A percentile compares a stretch with the other conserved stretches of the same genome.
phyloP scores from a whole-genome alignment of 2,113 vertebrate genomes.

The Myrmecophaga tridactyla region DNA sequence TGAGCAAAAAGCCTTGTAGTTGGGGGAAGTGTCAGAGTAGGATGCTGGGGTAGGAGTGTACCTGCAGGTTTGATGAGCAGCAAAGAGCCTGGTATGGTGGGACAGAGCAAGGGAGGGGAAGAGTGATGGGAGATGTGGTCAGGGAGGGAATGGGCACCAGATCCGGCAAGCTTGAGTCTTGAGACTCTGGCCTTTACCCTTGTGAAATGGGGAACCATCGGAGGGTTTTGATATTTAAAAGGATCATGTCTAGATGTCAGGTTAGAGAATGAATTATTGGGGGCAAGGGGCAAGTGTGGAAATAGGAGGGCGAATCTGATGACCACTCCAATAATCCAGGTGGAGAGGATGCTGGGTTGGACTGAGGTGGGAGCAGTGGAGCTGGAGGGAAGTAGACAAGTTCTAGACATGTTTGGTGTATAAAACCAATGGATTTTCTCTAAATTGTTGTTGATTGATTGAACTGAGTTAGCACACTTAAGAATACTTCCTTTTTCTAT shows the following conservation, averaged over 20 bases:
- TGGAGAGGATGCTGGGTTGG: background rate
- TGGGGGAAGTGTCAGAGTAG: background rate
- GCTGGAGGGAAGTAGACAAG: background rate
- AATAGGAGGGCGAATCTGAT: background rate
- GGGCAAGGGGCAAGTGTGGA: background rate
- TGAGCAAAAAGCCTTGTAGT: background rate
- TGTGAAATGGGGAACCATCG: background rate
- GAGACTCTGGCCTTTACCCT: background rate
- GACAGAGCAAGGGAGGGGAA: background rate
- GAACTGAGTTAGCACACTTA: background rate
- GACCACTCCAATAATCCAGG: background rate
- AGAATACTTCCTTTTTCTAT: background rate
- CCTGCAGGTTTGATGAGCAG: background rate
- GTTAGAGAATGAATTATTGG: background rate
- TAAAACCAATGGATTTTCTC: background rate
- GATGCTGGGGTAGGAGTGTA: background rate
- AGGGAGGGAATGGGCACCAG: background rate
- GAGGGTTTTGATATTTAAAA: background rate
- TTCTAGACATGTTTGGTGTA: background rate
- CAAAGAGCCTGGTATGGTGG: background rate
- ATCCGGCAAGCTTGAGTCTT: background rate
- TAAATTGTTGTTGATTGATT: background rate
- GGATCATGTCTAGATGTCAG: background rate
- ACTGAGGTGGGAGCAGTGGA: background rate
- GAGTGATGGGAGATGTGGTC: background rate